Evolutionary conservation across 2,888 invertebrate species (phyloP).

Genomic region (Tipula lateralis): DNA sequence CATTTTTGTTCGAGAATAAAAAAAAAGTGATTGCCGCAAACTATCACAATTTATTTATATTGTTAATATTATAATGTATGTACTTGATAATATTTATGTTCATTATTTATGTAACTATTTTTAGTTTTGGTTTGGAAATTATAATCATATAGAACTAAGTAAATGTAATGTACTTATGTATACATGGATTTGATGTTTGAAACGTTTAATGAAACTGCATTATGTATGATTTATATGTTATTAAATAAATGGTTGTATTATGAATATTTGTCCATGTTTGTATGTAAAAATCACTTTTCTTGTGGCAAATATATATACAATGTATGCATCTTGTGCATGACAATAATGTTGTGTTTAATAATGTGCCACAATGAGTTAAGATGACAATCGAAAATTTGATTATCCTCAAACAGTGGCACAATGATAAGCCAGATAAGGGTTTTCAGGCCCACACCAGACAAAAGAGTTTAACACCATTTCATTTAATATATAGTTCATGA

Average conservation of each 20-base stretch:
- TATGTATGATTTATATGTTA: background rate
- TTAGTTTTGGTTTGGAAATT: background rate
- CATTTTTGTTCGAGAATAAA: background rate
- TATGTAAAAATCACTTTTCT: background rate
- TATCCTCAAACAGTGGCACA: no score
- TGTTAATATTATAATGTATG: background rate
- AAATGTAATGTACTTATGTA: background rate
- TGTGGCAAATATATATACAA: background rate
- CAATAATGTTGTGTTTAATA: no score
- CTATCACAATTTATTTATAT: background rate
- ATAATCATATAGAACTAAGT: background rate
- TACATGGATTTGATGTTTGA: background rate
- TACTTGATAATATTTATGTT: background rate
- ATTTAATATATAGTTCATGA: no score
- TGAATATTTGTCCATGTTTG: background rate
- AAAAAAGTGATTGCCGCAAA: slow-evolving; percentile 4
- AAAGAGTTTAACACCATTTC: no score
- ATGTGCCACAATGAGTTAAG: no score
- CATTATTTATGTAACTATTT: no score
- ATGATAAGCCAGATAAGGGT: no score
- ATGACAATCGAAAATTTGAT: no score
- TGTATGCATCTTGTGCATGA: background rate
- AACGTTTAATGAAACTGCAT: background rate
- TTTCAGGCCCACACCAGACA: no score
- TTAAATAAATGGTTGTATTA: background rate